A percentile compares a stretch with the other conserved stretches of the same genome.
Evolutionary conservation across 2,113 vertebrate species (phyloP).

Genomic region (Ceyx melanurus): DNA sequence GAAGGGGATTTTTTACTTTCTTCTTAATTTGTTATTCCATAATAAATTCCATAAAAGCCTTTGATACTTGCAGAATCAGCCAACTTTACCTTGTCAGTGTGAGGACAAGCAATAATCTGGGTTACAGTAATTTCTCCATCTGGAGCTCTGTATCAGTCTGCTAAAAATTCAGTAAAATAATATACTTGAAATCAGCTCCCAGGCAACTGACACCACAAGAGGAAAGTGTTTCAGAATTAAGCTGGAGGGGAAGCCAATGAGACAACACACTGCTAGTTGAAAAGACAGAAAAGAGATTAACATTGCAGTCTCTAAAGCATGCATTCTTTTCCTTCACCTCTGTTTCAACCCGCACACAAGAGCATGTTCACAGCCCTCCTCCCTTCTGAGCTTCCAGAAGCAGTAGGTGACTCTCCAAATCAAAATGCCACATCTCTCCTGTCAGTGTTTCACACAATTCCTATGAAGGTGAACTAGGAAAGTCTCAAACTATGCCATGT

Average conservation of each 20-base stretch:
- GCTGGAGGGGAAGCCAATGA: accelerated
- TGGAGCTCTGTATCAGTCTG: not conserved
- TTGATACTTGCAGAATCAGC: not conserved
- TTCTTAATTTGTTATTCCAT: not conserved
- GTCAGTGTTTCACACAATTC: not conserved
- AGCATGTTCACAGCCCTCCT: not conserved
- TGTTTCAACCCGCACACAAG: not conserved
- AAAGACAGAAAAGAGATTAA: not conserved
- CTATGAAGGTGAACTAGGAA: not conserved
- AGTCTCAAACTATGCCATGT: not conserved
- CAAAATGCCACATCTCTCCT: not conserved
- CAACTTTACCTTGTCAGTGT: not conserved
- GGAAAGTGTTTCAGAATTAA: not conserved
- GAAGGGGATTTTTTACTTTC: not conserved
- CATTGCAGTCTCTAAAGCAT: not conserved
- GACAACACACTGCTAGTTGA: not conserved
- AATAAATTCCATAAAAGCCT: not conserved
- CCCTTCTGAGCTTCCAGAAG: not conserved
- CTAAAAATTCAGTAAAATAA: not conserved
- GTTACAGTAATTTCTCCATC: not conserved
- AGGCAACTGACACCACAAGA: not conserved
- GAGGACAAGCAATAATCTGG: not conserved
- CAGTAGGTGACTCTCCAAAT: not conserved
- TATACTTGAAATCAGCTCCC: not conserved
- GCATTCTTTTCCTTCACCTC: not conserved